These are phyloP conservation scores for Herminia tarsipennalis DNA, from an alignment of 2,888 invertebrate genomes.

Conservation along the genomic window DNA sequence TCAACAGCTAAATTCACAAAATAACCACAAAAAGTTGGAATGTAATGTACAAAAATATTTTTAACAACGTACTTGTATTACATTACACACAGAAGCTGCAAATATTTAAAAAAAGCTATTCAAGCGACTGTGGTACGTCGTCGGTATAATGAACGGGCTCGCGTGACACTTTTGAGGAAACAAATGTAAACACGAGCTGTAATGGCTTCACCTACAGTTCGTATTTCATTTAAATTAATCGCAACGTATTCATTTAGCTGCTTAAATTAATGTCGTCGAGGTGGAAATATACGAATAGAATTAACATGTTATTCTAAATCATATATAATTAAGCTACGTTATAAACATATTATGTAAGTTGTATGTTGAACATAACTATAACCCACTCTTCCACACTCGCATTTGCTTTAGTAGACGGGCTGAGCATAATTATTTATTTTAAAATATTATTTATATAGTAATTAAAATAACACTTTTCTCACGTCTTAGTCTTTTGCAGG, in stretches of 20 bases:
- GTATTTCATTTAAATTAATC: conserved; percentile 21
- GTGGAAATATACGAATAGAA: conserved; percentile 7
- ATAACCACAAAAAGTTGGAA: too few species aligned
- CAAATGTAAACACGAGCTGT: conserved; percentile 21
- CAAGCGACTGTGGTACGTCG: conserved; percentile 8
- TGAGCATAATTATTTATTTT: too few species aligned
- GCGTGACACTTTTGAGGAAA: conserved; percentile 20
- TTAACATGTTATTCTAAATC: conserved; percentile 13
- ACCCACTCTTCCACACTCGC: too few species aligned
- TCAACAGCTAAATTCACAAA: too few species aligned
- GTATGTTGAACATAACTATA: too few species aligned
- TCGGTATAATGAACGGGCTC: conserved; percentile 13
- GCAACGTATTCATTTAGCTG: conserved; percentile 14
- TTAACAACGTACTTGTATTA: background rate
- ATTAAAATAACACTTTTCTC: too few species aligned
- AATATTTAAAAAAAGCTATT: conserved; percentile 7
- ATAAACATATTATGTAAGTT: too few species aligned
- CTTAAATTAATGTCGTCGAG: conserved; percentile 9
- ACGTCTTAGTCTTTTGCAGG: too few species aligned
- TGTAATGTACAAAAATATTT: background rate
- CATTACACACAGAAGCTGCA: conserved; percentile 2
- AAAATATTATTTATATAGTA: too few species aligned
- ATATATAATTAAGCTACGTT: background rate
- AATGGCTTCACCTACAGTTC: conserved; percentile 11
- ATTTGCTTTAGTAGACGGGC: too few species aligned